Evolutionary conservation across 2,797 vertebrate species (phyloP).

Genomic region (Parauchenoglanis ngamensis): DNA sequence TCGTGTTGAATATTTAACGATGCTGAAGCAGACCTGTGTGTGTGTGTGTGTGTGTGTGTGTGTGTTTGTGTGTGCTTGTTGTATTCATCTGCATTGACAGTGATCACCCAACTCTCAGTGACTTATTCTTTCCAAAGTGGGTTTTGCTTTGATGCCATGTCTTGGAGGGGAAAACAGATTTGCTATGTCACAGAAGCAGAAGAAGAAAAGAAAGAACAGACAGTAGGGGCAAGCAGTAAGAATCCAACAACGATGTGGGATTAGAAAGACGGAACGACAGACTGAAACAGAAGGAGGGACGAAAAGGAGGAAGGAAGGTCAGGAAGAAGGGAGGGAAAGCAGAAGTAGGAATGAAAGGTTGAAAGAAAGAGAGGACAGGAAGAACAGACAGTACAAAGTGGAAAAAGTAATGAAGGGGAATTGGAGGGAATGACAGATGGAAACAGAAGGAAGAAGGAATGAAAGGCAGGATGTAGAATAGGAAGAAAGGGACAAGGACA

Average conservation of each 20-base stretch:
- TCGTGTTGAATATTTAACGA: conserved; percentile 82
- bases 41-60: conserved; percentile 66
- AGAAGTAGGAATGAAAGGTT: background rate
- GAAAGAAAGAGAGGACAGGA: background rate
- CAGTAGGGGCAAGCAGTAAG: background rate
- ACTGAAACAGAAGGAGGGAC: background rate
- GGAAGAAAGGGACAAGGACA: background rate
- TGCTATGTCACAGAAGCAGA: background rate
- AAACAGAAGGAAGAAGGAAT: too few species aligned
- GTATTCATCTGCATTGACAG: conserved; percentile 78
- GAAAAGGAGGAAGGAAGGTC: background rate
- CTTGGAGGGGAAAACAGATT: background rate
- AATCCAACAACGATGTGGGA: background rate
- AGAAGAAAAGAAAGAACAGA: background rate
- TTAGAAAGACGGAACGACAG: background rate
- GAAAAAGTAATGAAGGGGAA: background rate
- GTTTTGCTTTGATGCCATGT: background rate
- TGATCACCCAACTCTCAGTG: background rate
- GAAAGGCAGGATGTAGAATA: background rate
- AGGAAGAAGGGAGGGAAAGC: background rate
- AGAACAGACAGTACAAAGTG: background rate
- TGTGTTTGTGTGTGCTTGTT: conserved; percentile 68
- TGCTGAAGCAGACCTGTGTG: conserved; percentile 72
- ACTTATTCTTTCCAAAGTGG: background rate
- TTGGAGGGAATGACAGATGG: background rate